Conservation (phyloP, 2,888 invertebrate species). For the Drosophila limbata region DNA sequence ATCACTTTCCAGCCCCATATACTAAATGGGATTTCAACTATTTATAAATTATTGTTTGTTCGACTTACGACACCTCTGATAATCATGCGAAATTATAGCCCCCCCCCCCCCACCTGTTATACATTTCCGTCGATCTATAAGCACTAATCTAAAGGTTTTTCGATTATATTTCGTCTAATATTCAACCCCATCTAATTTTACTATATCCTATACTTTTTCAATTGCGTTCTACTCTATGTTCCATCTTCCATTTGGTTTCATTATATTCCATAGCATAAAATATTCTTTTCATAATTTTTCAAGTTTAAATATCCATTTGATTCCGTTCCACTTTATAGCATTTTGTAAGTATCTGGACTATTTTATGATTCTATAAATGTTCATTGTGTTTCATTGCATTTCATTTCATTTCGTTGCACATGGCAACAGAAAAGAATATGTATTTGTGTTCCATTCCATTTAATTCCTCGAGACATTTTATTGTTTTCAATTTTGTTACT, state of each 20-base stretch:
- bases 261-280: neutral
- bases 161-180: neutral
- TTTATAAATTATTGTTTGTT: conserved; percentile 14
- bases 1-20: conserved; percentile 5
- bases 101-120: neutral
- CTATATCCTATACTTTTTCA: neutral
- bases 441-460: neutral
- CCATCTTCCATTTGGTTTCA: neutral
- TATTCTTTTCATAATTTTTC: too few species aligned
- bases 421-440: too few species aligned
- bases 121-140: neutral
- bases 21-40: conserved; percentile 4
- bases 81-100: neutral
- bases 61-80: neutral
- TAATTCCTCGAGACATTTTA: neutral
- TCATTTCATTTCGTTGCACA: too few species aligned
- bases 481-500: too few species aligned
- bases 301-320: neutral
- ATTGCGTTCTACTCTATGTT: neutral
- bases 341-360: neutral
- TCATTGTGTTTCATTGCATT: too few species aligned
- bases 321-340: neutral
- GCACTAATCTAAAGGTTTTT: too few species aligned
- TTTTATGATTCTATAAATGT: too few species aligned
- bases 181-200: neutral